Evolutionary conservation across 2,797 vertebrate genomes (phyloP).

Genomic region (Gymnoscopelus microlampas): DNA sequence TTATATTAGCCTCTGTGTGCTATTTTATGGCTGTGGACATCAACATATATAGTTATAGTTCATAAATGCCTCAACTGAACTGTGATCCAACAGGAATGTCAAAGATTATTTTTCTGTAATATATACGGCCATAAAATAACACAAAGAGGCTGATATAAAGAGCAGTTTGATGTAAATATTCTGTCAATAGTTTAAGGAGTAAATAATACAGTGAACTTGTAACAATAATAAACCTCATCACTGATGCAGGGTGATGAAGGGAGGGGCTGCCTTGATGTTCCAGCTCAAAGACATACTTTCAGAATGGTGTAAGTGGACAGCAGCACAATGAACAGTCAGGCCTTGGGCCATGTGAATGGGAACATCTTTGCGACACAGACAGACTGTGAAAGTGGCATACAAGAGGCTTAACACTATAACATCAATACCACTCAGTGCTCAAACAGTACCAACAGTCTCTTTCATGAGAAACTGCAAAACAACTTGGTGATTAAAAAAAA

Average conservation of each 20-base stretch:
- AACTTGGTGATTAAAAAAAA: background rate
- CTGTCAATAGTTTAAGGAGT: background rate
- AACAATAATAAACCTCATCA: constrained; percentile 11
- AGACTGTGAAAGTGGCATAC: background rate
- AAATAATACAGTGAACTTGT: background rate
- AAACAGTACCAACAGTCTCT: background rate
- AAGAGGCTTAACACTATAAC: background rate
- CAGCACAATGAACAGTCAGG: constrained; percentile 25
- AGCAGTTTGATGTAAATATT: too few relatives aligned
- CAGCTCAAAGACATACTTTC: constrained; percentile 35
- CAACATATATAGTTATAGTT: too few relatives aligned
- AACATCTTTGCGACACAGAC: constrained; percentile 2
- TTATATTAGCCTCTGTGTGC: background rate
- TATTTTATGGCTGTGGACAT: background rate
- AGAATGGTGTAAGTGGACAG: constrained; percentile 22
- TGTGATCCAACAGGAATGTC: constrained; percentile 3
- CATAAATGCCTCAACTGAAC: background rate
- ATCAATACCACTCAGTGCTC: background rate
- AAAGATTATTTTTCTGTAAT: background rate
- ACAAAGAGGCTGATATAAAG: too few relatives aligned
- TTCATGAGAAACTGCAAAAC: constrained; percentile 4
- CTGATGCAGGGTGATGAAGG: constrained; percentile 16
- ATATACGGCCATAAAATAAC: too few relatives aligned
- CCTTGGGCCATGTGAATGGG: constrained; percentile 17
- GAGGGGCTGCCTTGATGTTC: constrained; percentile 6